Evolutionary conservation across 2,797 vertebrate genomes (phyloP), one percentile per base, ranked within the genome.

Genomic region (Hipposideros larvatus): DNA sequence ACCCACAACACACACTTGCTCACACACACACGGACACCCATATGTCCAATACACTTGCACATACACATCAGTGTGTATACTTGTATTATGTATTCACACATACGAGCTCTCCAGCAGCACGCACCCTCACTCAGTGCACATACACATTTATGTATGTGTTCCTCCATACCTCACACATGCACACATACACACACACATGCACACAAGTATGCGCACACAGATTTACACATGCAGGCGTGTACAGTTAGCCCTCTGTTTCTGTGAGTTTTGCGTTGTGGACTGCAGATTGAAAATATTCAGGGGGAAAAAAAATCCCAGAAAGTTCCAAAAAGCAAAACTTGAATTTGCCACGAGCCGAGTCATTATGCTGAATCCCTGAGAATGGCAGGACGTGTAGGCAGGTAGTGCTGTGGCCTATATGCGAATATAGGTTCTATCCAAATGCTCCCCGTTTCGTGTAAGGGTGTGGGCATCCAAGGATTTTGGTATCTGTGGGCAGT

Each of bases 361-460:
- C 59, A 2, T 5, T 4, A 31, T 1, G 21, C 74, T 2, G 59
- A 83, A 13, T 3, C 80, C 31, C 1, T 0, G 61, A 34, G 80
- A n/a, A 14, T 4, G 59, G 1, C 4, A 43, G 1, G 21, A 24
- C 1, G 61, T 63, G 80, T 14, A 4, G 41, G 80, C 61, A n/a
- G 11, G 0, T 11, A 28, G 28, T 15, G 43, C 59, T 3, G 13
- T 2, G 0, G 43, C 41, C 43, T 15, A 1, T 34, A 26, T 9
- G 80, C 61, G 9, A 0, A 24, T 4, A 9, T 1, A 16, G 59
- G 80, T 10, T 4, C 4, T 5, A 2, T 10, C 43, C 43, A 43
- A 43, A 43, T 0, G 43, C 80, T 16, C 0, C 11, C 31, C 31
- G 0, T 22, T 11, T 22, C 2, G 5, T 5, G 7, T 21, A 0